A percentile compares a stretch with the other conserved stretches of the same genome.
Conservation (phyloP, 2,888 invertebrate species). For the Amblyjoppa fuscipennis region DNA sequence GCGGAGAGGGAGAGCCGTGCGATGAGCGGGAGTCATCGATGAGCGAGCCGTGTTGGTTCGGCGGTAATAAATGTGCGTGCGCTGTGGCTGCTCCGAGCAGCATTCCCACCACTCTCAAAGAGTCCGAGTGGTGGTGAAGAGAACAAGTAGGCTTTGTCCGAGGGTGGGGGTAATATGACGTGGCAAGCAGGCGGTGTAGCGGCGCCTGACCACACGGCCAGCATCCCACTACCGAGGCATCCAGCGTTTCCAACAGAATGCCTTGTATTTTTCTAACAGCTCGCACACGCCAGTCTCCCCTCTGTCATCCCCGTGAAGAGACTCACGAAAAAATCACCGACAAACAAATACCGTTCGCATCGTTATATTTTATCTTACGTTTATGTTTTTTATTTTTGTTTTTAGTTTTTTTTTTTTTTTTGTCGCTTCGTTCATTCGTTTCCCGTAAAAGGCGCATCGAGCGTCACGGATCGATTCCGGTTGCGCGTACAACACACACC, state of each 20-base stretch:
- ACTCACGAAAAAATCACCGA: slow-evolving; percentile 21
- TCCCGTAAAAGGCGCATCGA: neutral
- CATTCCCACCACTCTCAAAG: slow-evolving; percentile 14
- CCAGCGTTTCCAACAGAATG: slow-evolving; percentile 51
- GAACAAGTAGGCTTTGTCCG: slow-evolving; percentile 29
- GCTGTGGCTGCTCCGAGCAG: neutral
- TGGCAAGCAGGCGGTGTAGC: slow-evolving; percentile 64
- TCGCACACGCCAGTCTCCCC: slow-evolving; percentile 46
- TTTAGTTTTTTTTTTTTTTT: neutral
- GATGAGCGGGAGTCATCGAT: slow-evolving; percentile 61
- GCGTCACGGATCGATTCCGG: slow-evolving; percentile 12
- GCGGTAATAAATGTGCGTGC: slow-evolving; percentile 23
- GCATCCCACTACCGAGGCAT: slow-evolving; percentile 50
- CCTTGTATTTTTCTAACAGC: slow-evolving; percentile 64
- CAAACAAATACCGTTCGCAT: neutral
- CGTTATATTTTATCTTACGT: neutral
- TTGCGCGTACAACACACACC: neutral
- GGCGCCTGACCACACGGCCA: slow-evolving; percentile 61
- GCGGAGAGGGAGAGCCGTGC: slow-evolving; percentile 25
- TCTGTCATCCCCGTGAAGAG: slow-evolving; percentile 16
- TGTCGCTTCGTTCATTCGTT: neutral
- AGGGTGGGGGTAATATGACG: slow-evolving; percentile 71
- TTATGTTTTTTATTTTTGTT: neutral
- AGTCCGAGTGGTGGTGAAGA: slow-evolving; percentile 45
- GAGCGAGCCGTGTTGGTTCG: slow-evolving; percentile 49